Evolutionary conservation across 1,140 invertebrate genomes (phyloP).

Genomic region (Ephestia elutella): DNA sequence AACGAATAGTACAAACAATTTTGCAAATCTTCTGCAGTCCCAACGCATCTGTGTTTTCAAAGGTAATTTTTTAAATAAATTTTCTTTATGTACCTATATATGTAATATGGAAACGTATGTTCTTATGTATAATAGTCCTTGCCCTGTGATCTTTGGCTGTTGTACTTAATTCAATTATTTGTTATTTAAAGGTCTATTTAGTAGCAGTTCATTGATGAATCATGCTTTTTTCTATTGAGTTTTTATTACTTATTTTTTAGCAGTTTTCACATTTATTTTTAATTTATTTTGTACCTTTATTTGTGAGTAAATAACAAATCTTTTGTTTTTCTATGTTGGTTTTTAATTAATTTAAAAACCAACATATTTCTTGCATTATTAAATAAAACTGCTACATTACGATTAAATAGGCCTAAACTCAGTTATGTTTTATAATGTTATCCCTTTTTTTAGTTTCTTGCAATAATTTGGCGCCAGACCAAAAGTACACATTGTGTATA

Average conservation of each 20-base stretch:
- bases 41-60: neutral
- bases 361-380: neutral
- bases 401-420: slow-evolving; percentile 15
- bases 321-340: no score
- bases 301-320: no score
- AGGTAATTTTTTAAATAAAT: neutral
- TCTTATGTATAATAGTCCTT: slow-evolving; percentile 7
- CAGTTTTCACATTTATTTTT: no score
- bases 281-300: no score
- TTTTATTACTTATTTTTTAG: no score
- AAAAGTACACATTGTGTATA: neutral
- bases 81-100: neutral
- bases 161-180: neutral
- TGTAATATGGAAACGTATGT: neutral
- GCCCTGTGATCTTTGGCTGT: slow-evolving; percentile 1
- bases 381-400: slow-evolving; percentile 5
- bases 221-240: neutral
- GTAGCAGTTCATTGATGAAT: slow-evolving; percentile 10
- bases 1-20: no score
- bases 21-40: no score
- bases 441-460: neutral
- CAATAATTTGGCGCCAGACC: neutral
- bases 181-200: slow-evolving; percentile 10
- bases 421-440: slow-evolving; percentile 8
- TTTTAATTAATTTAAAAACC: no score